Base-by-base conservation (phyloP, 92 coral and sea anemone species). In the Montipora capitata region DNA sequence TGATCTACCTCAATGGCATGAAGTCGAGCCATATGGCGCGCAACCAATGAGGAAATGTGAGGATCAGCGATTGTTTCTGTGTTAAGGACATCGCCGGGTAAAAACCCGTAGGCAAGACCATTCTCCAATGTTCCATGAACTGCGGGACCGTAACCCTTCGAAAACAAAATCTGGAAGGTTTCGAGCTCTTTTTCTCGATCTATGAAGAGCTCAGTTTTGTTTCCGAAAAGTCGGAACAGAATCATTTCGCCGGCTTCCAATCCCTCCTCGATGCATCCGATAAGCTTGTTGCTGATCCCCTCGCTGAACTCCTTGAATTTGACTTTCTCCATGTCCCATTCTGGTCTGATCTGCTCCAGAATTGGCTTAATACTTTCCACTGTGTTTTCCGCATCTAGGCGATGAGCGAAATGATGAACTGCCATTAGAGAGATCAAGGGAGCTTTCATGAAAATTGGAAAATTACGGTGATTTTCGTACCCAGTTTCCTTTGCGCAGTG, bases 211-310 rank as follows among this genome's bases (percentile, higher is more conserved):
- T 98, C 99, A 15, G 99, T 98, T 77, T 94, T 94, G 80, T 98
- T 96, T 1, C 99, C 99, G 77, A 85, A 98, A 14, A 98, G 48
- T 56, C 99, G 93, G 72, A 98, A 98, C 56, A 98, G 88, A 17
- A 90, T 81, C 61, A 96, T 92, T 18, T 98, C 99, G n/a, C 74
- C 89, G 45, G 92, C 74, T 3, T 52, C 66, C 7, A 94, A 73
- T 15, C 93, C 94, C 14, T 87, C 86, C 83, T 81, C 73, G 64
- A 74, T 87, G 40, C 98, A 94, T 17, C 99, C 99, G 11, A 93
- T 92, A 0, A 98, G 92, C 75, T 94, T 98, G 92, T 98, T 98
- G 85, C 99, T 98, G 51, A 98, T 98, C 12, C 99, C 99, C 69
- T 98, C 98, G 40, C 78, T 90, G 70, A 98, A 98, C 57, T 91